Base-by-base conservation (phyloP, 37 sponge, comb jelly and placozoan species). In the Aphrocallistes beatrix region DNA sequence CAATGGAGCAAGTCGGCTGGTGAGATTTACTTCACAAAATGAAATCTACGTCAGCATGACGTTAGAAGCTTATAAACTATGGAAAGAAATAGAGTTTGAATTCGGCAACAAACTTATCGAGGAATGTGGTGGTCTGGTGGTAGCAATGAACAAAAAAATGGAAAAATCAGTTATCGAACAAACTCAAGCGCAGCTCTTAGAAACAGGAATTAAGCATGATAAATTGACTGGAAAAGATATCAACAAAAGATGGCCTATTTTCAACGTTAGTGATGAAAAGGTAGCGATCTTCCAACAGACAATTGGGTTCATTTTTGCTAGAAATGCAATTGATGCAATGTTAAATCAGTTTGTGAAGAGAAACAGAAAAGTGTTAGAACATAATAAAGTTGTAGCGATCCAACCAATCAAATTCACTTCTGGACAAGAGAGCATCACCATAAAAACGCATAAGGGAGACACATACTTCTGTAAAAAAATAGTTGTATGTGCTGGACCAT, bases 401-500 rank as follows among this genome's bases (percentile, higher is more conserved):
- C 30, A 36, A 37, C 89, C 90, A 60, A 60, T 13, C 1, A 17
- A 17, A 47, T 21, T 6, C 1, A 60, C 10, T 25, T 32, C n/a
- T 30, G 75, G 75, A 60, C 75, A 60, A 34, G 88, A 89, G 50
- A 39, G 38, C 3, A 25, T 50, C 37, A 87, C 88, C 21, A 91
- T 83, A 16, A 42, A 90, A 37, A 37, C 34, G 3, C 90, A 90
- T 21, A 49, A 36, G 36, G 88, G 51, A 37, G 89, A 87, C 16
- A 37, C 32, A 0, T 90, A 88, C 86, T 83, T 16, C 0, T 47
- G 92, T 23, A 88, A 60, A 39, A 75, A 88, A 13, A 36, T 94
- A 19, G 89, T 91, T 13, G 85, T 94, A 36, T 86, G 92, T 38
- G 91, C 92, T 39, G 92, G 92, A 47, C 69, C 94, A 37, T 94